Evolutionary conservation across 2,113 vertebrate genomes (phyloP).

Genomic region (Polypterus senegalus): DNA sequence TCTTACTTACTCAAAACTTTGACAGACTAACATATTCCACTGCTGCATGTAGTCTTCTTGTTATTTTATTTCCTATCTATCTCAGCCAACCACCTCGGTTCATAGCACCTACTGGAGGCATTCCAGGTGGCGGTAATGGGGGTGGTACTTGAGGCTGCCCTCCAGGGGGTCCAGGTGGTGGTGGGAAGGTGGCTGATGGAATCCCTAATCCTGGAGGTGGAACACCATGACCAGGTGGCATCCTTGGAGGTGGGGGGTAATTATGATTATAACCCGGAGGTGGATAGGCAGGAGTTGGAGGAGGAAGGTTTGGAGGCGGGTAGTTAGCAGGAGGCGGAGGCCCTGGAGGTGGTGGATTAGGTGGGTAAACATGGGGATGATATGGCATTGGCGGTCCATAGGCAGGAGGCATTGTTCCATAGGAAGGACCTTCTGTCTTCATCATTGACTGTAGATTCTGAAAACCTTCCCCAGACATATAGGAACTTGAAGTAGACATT

Average conservation of each 20-base stretch:
- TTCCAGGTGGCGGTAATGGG: conserved; percentile 74
- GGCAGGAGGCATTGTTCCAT: conserved; percentile 65
- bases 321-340: conserved; percentile 52
- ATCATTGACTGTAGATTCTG: conserved; percentile 94
- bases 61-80: conserved; percentile 41
- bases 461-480: conserved; percentile 90
- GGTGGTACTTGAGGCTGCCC: conserved; percentile 80
- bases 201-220: conserved; percentile 76
- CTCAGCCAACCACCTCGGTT: conserved; percentile 88
- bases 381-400: conserved; percentile 78
- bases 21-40: neutral
- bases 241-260: conserved; percentile 62
- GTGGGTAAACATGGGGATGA: conserved; percentile 66
- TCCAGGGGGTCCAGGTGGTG: conserved; percentile 71
- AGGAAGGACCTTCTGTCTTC: conserved; percentile 85
- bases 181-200: conserved; percentile 73
- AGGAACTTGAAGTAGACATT: conserved; percentile 88
- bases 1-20: neutral
- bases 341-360: conserved; percentile 51
- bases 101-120: conserved; percentile 71
- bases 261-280: conserved; percentile 78
- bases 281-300: conserved; percentile 68
- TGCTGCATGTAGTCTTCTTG: neutral
- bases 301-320: conserved; percentile 58
- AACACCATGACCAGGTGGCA: conserved; percentile 68